Percentiles rank a stretch among this genome's conserved stretches.
These are phyloP conservation scores for Lagopus leucura DNA, from an alignment of 2,113 vertebrate genomes.

Conservation along the genomic window DNA sequence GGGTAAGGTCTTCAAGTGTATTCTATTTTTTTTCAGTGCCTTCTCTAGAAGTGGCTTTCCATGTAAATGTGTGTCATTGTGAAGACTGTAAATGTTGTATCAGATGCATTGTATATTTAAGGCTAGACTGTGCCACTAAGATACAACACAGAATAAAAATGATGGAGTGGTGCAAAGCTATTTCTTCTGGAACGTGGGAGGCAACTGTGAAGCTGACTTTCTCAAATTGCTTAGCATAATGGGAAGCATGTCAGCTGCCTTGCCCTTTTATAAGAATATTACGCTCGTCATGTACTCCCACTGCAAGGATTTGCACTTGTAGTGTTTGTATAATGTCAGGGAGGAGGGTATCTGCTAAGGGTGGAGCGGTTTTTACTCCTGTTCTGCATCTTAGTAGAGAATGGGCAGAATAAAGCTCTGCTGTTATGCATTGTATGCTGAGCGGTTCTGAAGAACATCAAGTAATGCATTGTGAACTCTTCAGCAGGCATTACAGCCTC, in stretches of 20 bases:
- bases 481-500: neutral
- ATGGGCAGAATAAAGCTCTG: neutral
- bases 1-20: constrained; percentile 82
- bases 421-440: neutral
- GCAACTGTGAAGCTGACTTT: constrained; percentile 37
- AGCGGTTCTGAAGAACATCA: neutral
- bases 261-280: constrained; percentile 28
- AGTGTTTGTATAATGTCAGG: neutral
- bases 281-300: neutral
- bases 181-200: constrained; percentile 32
- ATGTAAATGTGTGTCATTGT: neutral
- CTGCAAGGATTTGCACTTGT: constrained; percentile 9
- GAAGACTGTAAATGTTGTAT: neutral
- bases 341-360: neutral
- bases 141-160: neutral
- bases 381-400: neutral
- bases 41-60: neutral
- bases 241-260: constrained; percentile 47
- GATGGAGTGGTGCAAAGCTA: neutral
- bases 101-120: neutral
- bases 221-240: neutral
- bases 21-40: neutral
- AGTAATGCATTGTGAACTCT: neutral
- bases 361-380: neutral
- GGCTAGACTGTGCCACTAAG: neutral